Conservation (phyloP, 2,797 vertebrate genomes). For the Enteromius treurensis region DNA sequence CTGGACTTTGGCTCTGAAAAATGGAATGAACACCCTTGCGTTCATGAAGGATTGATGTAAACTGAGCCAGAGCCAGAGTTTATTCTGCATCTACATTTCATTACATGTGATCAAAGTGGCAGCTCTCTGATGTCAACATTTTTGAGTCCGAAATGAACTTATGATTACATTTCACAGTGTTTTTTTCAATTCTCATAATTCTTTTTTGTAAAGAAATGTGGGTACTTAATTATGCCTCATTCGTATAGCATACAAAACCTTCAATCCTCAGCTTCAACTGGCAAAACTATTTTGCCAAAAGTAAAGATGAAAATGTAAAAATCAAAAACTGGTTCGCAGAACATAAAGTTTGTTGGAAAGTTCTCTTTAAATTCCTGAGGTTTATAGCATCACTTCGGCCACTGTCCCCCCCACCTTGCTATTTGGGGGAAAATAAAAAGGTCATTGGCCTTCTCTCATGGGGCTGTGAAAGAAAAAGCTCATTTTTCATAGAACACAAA, state of each 20-base stretch:
- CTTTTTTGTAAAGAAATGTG: background rate
- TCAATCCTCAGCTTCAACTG: background rate
- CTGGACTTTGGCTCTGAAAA: slow-evolving; percentile 38
- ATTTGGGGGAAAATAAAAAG: slow-evolving; percentile 67
- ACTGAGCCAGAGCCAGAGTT: slow-evolving; percentile 32
- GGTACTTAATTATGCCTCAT: background rate
- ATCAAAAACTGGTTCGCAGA: background rate
- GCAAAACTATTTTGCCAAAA: background rate
- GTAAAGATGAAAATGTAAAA: background rate
- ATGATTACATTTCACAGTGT: slow-evolving; percentile 17
- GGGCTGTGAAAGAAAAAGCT: slow-evolving; percentile 73
- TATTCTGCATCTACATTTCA: slow-evolving; percentile 26
- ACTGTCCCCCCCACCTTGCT: slow-evolving; percentile 59
- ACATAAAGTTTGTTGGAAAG: background rate
- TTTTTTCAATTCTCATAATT: slow-evolving; percentile 46
- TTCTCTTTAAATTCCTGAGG: background rate
- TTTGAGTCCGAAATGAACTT: slow-evolving; percentile 19
- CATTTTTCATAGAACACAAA: slow-evolving; percentile 78
- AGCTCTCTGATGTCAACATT: slow-evolving; percentile 13
- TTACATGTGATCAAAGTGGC: slow-evolving; percentile 30
- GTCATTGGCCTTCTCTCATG: slow-evolving; percentile 70
- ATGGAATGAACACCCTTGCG: slow-evolving; percentile 2
- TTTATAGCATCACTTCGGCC: slow-evolving; percentile 42
- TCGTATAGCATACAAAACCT: background rate
- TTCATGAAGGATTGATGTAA: slow-evolving; percentile 49